A percentile compares a stretch with the other conserved stretches of the same genome.
These are phyloP conservation scores for Panagrolaimus sp. DNA, from an alignment of 1,140 invertebrate species.

Conservation along the genomic window DNA sequence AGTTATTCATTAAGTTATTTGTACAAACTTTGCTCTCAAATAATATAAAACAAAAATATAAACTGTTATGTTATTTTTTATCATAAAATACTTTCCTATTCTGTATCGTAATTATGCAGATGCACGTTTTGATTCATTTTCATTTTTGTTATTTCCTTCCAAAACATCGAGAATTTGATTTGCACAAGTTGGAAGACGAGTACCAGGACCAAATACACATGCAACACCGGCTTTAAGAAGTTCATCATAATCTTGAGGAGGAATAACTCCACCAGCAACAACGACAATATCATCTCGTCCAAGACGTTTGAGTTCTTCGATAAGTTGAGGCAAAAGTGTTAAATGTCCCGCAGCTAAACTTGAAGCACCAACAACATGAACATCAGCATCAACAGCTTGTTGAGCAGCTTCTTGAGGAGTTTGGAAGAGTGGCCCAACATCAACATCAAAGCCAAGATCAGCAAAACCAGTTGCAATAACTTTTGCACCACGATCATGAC, in stretches of 20 bases:
- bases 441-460: constrained; percentile 70
- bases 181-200: constrained; percentile 44
- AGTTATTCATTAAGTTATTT: too few relatives aligned
- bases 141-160: neutral
- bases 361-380: constrained; percentile 68
- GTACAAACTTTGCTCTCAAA: too few relatives aligned
- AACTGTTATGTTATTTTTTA: too few relatives aligned
- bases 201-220: constrained; percentile 67
- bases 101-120: neutral
- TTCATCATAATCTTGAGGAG: constrained; percentile 69
- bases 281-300: constrained; percentile 68
- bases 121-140: constrained; percentile 19
- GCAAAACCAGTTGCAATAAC: constrained; percentile 70
- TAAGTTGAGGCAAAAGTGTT: constrained; percentile 68
- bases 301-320: constrained; percentile 63
- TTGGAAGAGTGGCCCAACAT: constrained; percentile 69
- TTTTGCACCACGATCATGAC: constrained; percentile 70
- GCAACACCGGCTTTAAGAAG: constrained; percentile 65
- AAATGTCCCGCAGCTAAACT: constrained; percentile 68
- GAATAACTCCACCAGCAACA: constrained; percentile 68
- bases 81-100: too few relatives aligned
- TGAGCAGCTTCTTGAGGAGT: constrained; percentile 67
- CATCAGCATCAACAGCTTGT: constrained; percentile 69
- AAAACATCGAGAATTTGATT: constrained; percentile 35
- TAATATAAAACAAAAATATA: too few relatives aligned